Percentiles rank a stretch among this genome's conserved stretches.
These are phyloP conservation scores for Ridgeia piscesae DNA, from an alignment of 1,140 invertebrate genomes.

Conservation along the genomic window DNA sequence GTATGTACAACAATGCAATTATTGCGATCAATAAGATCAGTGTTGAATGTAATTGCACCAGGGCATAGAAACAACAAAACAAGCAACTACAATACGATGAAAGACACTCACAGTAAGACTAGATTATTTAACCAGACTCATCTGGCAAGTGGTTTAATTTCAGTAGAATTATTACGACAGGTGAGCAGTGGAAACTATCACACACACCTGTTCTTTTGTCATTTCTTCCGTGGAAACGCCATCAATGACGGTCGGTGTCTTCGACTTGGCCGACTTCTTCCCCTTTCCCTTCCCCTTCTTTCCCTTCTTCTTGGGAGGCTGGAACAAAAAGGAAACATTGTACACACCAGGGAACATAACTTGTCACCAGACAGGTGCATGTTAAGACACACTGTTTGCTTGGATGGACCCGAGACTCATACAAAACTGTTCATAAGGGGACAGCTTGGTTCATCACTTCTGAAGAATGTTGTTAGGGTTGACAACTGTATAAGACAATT, in stretches of 20 bases:
- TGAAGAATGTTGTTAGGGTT: no score
- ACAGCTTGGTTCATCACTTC: no score
- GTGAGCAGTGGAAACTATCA: not conserved
- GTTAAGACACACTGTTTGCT: not conserved
- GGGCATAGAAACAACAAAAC: no score
- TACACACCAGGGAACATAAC: not conserved
- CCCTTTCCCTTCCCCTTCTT: slow-evolving; percentile 50
- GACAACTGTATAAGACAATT: no score
- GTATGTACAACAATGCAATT: no score
- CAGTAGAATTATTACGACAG: not conserved
- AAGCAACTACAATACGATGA: no score
- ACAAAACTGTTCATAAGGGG: no score
- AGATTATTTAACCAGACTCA: not conserved
- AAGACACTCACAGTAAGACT: not conserved
- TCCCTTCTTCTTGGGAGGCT: slow-evolving; percentile 53
- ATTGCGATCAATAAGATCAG: no score
- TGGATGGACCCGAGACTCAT: no score
- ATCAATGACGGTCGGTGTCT: slow-evolving; percentile 71
- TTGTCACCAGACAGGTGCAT: not conserved
- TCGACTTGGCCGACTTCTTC: slow-evolving; percentile 55
- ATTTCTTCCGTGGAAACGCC: slow-evolving; percentile 89
- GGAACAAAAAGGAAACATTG: not conserved
- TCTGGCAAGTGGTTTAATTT: no score
- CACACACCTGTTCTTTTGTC: slow-evolving; percentile 77
- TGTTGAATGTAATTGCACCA: no score